These are phyloP conservation scores for Synanthedon vespiformis DNA, from an alignment of 2,888 invertebrate genomes.

Conservation along the genomic window DNA sequence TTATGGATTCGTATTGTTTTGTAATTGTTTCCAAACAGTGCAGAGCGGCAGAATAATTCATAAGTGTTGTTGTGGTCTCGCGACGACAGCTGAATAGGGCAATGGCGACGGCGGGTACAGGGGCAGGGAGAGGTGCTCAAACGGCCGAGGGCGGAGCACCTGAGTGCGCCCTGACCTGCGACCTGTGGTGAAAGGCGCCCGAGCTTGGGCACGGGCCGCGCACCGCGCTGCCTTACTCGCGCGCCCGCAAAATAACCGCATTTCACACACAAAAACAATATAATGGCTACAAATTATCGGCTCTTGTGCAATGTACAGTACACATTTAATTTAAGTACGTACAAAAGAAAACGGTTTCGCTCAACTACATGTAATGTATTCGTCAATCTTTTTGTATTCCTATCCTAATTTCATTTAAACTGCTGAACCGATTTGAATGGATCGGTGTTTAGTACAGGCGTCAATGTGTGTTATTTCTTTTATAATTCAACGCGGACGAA, in stretches of 20 bases:
- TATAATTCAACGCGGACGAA: too few species aligned
- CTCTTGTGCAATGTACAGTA: too few species aligned
- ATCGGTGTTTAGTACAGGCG: too few species aligned
- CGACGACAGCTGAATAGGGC: slow-evolving; percentile 66
- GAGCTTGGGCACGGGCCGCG: slow-evolving; percentile 35
- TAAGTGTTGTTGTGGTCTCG: slow-evolving; percentile 53
- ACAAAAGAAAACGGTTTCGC: too few species aligned
- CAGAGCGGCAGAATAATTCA: slow-evolving; percentile 60
- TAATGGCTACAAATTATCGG: background rate
- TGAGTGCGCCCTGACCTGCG: slow-evolving; percentile 70
- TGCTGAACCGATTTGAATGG: too few species aligned
- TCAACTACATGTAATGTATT: too few species aligned
- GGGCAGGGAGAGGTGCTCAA: slow-evolving; percentile 15
- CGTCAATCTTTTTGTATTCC: too few species aligned
- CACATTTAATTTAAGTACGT: too few species aligned
- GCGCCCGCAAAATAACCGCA: slow-evolving; percentile 3
- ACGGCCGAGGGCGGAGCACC: slow-evolving; percentile 61
- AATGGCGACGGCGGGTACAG: slow-evolving; percentile 29
- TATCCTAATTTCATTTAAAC: too few species aligned
- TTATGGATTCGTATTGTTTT: slow-evolving; percentile 60
- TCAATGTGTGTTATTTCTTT: too few species aligned
- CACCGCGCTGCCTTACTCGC: slow-evolving; percentile 10
- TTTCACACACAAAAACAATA: background rate
- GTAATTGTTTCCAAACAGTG: slow-evolving; percentile 61
- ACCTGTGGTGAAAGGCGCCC: slow-evolving; percentile 68